Base-by-base conservation (phyloP, 2,113 vertebrate species). In the Accipiter cooperii region DNA sequence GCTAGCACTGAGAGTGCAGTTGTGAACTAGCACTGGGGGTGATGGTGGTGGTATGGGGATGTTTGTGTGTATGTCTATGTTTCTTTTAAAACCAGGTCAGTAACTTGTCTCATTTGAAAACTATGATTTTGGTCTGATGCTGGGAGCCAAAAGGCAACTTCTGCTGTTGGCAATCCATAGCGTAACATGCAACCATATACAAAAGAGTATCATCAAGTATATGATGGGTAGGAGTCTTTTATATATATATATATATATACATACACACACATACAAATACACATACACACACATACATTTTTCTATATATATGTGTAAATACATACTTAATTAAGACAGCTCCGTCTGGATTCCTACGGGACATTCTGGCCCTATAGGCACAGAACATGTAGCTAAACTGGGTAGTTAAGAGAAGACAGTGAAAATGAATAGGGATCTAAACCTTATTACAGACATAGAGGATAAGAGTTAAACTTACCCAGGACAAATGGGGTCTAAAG, bases 241-340 rank as follows among this genome's bases (percentile, higher is more conserved):
- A 9, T 33, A 5, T 18, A 31, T 9, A 16, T 14, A 16, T 14
- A 38, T 6, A 57, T 3, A 52, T 9, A 52, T 13, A 49, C 3
- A 22, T 0, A 47, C 11, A 13, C 4, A 66, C 5, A 17, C 6
- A 46, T 9, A 21, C 2, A 22, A 8, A 33, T 8, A 14, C 9
- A 52, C 5, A 68, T 7, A 17, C 8, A 40, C 11, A 22, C 4
- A 22, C 9, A 28, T 7, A 15, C 10, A 31, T 31, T 47, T 64
- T 17, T 25, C 5, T 16, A 14, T 28, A 44, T 33, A 46, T 49
- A 8, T 57, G 25, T 60, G 24, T 66, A 73, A 74, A 42, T 19
- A 63, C 26, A 34, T 51, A 58, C 19, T 40, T 52, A 75, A 18
- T 5, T 54, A n/a, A 36, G 69, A 64, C 22, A 69, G 33, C 51